These are phyloP conservation scores for Drosophila barbarae DNA, from an alignment of 2,888 invertebrate species.

Conservation along the genomic window DNA sequence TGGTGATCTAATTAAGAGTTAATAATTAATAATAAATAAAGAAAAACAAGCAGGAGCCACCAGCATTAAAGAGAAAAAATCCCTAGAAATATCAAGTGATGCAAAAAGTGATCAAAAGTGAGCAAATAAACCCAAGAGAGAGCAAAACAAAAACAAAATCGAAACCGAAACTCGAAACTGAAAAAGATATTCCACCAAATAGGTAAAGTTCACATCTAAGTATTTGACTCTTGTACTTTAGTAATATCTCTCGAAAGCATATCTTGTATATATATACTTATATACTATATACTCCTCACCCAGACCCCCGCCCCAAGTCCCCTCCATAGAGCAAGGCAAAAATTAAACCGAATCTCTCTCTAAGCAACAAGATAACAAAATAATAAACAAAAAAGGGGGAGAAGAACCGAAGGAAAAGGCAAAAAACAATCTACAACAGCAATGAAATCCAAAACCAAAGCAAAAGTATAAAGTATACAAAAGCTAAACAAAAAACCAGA, in stretches of 20 bases:
- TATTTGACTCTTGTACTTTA: conserved; percentile 53
- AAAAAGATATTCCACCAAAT: conserved; percentile 54
- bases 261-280: conserved; percentile 16
- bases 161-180: conserved; percentile 21
- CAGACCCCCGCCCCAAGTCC: conserved; percentile 36
- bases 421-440: conserved; percentile 6
- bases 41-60: conserved; percentile 1
- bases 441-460: conserved; percentile 9
- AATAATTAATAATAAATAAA: background rate
- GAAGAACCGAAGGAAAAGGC: conserved; percentile 2
- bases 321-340: conserved; percentile 26
- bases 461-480: conserved; percentile 21
- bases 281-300: conserved; percentile 29
- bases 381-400: conserved; percentile 7
- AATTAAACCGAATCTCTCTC: conserved; percentile 16
- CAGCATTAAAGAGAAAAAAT: background rate
- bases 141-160: conserved; percentile 9
- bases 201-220: conserved; percentile 63
- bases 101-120: conserved; percentile 32
- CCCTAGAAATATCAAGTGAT: conserved; percentile 6
- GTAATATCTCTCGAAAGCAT: conserved; percentile 14
- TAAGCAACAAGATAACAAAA: conserved; percentile 15
- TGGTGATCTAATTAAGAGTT: conserved; percentile 1
- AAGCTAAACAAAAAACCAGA: conserved; percentile 26
- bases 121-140: conserved; percentile 33